phyloP scores from a whole-genome alignment of 2,888 invertebrate species.

The Congeria kusceri region DNA sequence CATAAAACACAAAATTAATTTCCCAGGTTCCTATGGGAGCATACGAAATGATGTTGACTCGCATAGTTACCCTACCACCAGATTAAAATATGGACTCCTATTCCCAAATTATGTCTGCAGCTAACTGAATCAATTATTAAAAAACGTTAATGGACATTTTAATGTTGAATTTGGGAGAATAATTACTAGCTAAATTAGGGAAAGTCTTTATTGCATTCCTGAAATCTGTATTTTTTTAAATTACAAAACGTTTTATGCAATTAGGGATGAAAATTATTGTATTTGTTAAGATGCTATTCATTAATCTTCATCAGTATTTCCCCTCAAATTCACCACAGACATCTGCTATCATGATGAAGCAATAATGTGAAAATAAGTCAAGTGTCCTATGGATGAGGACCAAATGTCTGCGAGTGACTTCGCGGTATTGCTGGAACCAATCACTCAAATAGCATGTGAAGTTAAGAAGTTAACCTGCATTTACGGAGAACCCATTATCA shows the following conservation, averaged over 20 bases:
- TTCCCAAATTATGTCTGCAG: conserved; percentile 47
- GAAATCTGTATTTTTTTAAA: conserved; percentile 29
- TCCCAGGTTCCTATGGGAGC: conserved; percentile 42
- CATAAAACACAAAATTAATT: conserved; percentile 54
- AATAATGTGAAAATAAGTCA: too few relatives aligned
- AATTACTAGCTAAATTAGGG: conserved; percentile 44
- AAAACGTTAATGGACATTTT: conserved; percentile 50
- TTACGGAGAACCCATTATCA: too few relatives aligned
- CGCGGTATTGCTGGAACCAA: too few relatives aligned
- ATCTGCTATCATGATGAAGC: too few relatives aligned
- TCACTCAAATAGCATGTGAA: too few relatives aligned
- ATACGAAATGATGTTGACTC: conserved; percentile 28
- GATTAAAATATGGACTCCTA: conserved; percentile 51
- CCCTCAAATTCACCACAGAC: too few relatives aligned
- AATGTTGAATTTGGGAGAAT: conserved; percentile 30
- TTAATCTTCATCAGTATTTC: conserved; percentile 39
- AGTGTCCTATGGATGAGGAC: too few relatives aligned
- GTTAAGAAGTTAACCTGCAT: too few relatives aligned
- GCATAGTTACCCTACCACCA: conserved; percentile 31
- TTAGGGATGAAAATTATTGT: conserved; percentile 49
- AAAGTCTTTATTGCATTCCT: conserved; percentile 34
- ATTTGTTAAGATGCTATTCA: conserved; percentile 33
- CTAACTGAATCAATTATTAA: conserved; percentile 47
- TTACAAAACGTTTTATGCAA: conserved; percentile 48
- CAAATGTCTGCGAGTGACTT: too few relatives aligned